A percentile compares a stretch with the other conserved stretches of the same genome.
phyloP scores from a whole-genome alignment of 2,113 vertebrate species.

The Rhinichthys klamathensis region DNA sequence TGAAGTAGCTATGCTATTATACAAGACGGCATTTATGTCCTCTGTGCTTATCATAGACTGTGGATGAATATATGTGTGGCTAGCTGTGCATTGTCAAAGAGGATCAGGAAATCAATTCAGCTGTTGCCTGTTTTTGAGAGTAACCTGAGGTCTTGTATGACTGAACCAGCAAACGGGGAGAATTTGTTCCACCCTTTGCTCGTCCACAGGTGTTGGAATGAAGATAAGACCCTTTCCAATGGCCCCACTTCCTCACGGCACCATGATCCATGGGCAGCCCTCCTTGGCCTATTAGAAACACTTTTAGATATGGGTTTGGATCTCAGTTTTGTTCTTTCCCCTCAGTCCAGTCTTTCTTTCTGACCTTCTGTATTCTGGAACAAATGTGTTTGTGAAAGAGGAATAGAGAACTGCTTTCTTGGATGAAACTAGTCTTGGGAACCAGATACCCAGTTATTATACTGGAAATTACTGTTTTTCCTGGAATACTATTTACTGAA shows the following conservation, averaged over 20 bases:
- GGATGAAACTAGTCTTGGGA: neutral
- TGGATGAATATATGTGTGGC: neutral
- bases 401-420: neutral
- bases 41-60: neutral
- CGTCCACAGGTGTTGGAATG: constrained; percentile 50
- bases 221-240: constrained; percentile 50
- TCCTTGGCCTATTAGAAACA: constrained; percentile 44
- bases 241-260: constrained; percentile 6
- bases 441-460: neutral
- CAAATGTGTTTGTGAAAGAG: neutral
- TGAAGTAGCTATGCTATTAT: neutral
- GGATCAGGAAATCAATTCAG: constrained; percentile 27
- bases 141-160: constrained; percentile 29
- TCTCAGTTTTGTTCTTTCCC: constrained; percentile 32
- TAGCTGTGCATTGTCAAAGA: constrained; percentile 12
- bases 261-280: constrained; percentile 7
- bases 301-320: constrained; percentile 21
- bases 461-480: neutral
- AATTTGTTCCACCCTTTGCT: constrained; percentile 49
- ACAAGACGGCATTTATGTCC: neutral
- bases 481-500: neutral
- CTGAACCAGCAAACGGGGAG: constrained; percentile 21
- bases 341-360: neutral
- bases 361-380: constrained; percentile 1
- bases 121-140: constrained; percentile 17